Conservation (phyloP, 2,888 invertebrate species). For the Zygothrica quintamaculata region DNA sequence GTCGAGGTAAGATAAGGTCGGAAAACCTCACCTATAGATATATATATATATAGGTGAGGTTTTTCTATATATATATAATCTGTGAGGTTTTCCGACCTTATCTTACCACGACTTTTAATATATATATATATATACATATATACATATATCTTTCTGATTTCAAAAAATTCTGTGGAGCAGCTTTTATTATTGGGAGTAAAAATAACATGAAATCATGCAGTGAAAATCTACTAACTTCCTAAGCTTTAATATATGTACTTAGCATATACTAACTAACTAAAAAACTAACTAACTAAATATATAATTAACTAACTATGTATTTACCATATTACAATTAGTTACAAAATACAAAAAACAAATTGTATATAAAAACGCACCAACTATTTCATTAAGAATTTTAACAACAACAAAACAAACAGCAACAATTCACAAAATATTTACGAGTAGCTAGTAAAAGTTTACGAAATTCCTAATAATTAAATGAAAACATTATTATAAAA, state of each 20-base stretch:
- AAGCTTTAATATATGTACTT: constrained; percentile 68
- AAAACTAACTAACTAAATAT: constrained; percentile 25
- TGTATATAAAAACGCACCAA: constrained; percentile 79
- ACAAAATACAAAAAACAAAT: constrained; percentile 61
- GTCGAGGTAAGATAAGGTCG: too few species aligned
- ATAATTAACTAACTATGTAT: constrained; percentile 20
- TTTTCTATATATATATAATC: too few species aligned
- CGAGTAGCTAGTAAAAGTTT: constrained; percentile 66
- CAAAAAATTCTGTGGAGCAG: background rate
- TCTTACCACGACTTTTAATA: too few species aligned
- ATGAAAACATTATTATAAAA: constrained; percentile 8
- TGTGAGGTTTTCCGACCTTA: too few species aligned
- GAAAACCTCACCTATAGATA: too few species aligned
- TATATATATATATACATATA: background rate
- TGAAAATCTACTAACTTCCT: constrained; percentile 75
- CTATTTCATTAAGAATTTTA: constrained; percentile 76
- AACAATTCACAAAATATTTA: constrained; percentile 31
- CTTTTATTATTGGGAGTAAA: background rate
- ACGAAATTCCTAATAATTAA: constrained; percentile 46
- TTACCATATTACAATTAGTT: constrained; percentile 47
- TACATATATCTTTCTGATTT: background rate
- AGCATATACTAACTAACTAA: constrained; percentile 32
- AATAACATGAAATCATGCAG: constrained; percentile 48
- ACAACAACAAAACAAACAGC: constrained; percentile 51
- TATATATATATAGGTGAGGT: too few species aligned